These are phyloP conservation scores for Mastigias papua DNA, from an alignment of 30 jellyfish, hydroid and myxozoan genomes.

Conservation along the genomic window DNA sequence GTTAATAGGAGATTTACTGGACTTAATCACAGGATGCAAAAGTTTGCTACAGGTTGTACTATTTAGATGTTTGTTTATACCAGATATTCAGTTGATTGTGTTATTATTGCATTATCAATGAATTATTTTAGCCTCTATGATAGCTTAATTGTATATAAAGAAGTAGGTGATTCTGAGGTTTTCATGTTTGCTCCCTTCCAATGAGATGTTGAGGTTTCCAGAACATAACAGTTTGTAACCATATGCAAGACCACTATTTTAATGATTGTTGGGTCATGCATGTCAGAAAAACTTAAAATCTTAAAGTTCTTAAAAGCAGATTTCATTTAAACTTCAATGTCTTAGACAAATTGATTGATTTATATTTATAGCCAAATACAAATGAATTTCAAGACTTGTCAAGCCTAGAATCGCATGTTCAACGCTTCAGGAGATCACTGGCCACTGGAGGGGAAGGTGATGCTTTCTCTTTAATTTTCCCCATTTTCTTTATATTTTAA, in stretches of 20 bases:
- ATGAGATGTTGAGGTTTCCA: too few relatives aligned
- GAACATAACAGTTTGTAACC: too few relatives aligned
- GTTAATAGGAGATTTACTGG: neutral
- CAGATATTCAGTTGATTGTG: neutral
- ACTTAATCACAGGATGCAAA: constrained; percentile 13
- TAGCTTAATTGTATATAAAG: too few relatives aligned
- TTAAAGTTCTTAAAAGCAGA: too few relatives aligned
- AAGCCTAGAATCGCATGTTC: constrained; percentile 27
- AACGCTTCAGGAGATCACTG: constrained; percentile 8
- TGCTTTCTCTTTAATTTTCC: neutral
- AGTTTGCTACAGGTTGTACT: neutral
- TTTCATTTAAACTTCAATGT: neutral
- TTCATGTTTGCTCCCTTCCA: too few relatives aligned
- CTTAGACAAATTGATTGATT: neutral
- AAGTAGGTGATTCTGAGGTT: too few relatives aligned
- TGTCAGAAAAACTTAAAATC: too few relatives aligned
- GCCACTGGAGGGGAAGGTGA: constrained; percentile 22
- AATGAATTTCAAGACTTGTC: constrained; percentile 49
- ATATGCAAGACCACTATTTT: too few relatives aligned
- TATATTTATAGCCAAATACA: constrained; percentile 48
- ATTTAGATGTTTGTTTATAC: neutral
- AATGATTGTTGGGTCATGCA: too few relatives aligned
- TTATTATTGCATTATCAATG: neutral
- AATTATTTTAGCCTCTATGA: neutral
- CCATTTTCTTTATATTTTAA: too few relatives aligned